Evolutionary conservation across 2,113 vertebrate species (phyloP), one percentile per base, ranked within the genome.

Genomic region (Micronycteris hirsuta): DNA sequence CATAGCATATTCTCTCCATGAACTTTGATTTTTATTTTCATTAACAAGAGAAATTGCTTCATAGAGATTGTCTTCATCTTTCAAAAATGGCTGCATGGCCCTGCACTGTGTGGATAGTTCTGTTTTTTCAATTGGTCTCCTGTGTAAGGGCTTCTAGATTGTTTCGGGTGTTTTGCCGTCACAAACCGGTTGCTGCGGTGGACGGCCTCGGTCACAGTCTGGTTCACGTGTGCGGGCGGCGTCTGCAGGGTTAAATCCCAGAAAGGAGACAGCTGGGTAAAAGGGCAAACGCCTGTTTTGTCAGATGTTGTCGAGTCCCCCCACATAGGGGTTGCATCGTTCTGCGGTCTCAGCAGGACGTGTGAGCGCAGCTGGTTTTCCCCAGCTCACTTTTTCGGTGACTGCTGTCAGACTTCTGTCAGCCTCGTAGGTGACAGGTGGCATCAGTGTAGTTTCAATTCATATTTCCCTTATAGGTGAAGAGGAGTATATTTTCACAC

Each of bases 1-100:
- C n/a, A n/a, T n/a, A n/a, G n/a, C n/a, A n/a, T n/a, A n/a, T n/a
- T n/a, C 11, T 74, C 3, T 28, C 58, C 49, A 28, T 24, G 45
- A 20, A n/a, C 24, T 41, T 83, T 88, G 77, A 67, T 38, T 67
- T 71, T 83, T 49, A 38, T 49, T 36, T 71, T 90, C n/a, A 43
- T 68, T 74, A 56, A 52, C 47, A 45, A 19, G 31, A 68, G 38
- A 74, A 56, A 49, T 56, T 1, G 31, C 70, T 56, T 49, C 28
- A 16, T 11, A 80, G 47, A 65, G 52, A 14, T 28, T 67, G 13
- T 43, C 38, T 11, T 80, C 28, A 12, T 65, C 71, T 84, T n/a
- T 43, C 56, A 52, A 28, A 54, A 31, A 24, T 41, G 36, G 41
- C 36, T 10, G 14, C 36, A 3, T 4, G 43, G 58, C 3, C 2